phyloP scores from a whole-genome alignment of 1,140 invertebrate species.

The Melitaea cinxia region DNA sequence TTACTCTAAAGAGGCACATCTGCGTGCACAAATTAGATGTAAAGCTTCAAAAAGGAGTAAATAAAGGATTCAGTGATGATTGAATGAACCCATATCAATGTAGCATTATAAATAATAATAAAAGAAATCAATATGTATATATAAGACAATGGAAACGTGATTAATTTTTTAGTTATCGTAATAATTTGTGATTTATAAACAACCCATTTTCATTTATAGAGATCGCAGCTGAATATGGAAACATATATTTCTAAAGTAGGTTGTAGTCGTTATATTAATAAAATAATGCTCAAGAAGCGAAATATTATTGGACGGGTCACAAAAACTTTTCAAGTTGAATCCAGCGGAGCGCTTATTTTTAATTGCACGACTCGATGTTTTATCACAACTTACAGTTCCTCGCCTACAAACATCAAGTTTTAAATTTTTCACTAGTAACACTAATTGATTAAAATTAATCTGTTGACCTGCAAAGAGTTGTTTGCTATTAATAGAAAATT shows the following conservation, averaged over 20 bases:
- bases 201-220: neutral
- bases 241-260: neutral
- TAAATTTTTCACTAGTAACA: neutral
- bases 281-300: constrained; percentile 8
- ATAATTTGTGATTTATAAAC: no score
- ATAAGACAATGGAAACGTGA: no score
- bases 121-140: no score
- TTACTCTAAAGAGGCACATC: no score
- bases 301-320: constrained; percentile 27
- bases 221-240: neutral
- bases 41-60: no score
- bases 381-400: constrained; percentile 41
- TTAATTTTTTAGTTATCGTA: no score
- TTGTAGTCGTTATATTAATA: neutral
- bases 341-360: constrained; percentile 49
- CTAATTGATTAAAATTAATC: constrained; percentile 6
- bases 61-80: no score
- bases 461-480: neutral
- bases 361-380: constrained; percentile 50
- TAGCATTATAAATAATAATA: no score
- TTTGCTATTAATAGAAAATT: neutral
- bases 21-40: no score
- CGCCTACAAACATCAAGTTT: constrained; percentile 4
- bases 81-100: no score
- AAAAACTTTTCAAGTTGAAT: constrained; percentile 26